phyloP scores from a whole-genome alignment of 2,888 invertebrate species.

The Epinotia ramella region DNA sequence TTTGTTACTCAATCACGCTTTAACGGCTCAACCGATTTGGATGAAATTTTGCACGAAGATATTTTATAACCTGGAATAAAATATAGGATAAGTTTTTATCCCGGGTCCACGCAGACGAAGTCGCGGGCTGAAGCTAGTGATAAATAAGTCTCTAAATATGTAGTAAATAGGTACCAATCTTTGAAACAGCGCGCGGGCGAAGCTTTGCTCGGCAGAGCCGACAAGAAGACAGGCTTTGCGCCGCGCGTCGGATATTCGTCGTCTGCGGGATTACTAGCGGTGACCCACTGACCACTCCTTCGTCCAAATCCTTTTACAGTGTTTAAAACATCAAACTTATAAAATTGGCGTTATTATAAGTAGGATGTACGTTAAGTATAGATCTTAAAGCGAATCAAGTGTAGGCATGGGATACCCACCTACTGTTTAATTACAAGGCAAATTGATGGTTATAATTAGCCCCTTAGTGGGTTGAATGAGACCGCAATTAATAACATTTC shows the following conservation, averaged over 20 bases:
- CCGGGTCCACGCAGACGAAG: too few relatives aligned
- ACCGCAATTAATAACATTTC: not conserved
- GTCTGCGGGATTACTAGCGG: conserved; percentile 55
- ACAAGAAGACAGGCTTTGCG: conserved; percentile 51
- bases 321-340: not conserved
- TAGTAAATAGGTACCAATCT: not conserved
- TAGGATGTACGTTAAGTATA: too few relatives aligned
- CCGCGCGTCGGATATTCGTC: conserved; percentile 62
- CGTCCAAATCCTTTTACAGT: conserved; percentile 36
- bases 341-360: not conserved
- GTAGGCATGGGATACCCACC: too few relatives aligned
- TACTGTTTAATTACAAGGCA: too few relatives aligned
- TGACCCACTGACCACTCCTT: conserved; percentile 40
- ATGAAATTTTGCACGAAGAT: too few relatives aligned
- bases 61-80: too few relatives aligned
- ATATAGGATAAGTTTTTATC: too few relatives aligned
- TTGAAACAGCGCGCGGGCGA: conserved; percentile 8
- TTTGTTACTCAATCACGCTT: too few relatives aligned
- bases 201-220: conserved; percentile 27
- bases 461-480: not conserved
- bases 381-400: too few relatives aligned
- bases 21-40: too few relatives aligned
- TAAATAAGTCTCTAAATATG: not conserved
- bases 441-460: not conserved
- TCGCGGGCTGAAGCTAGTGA: too few relatives aligned